Percentiles rank a stretch among this genome's conserved stretches.
These are phyloP conservation scores for Spheniscus mendiculus DNA, from an alignment of 2,113 vertebrate species.

Conservation along the genomic window DNA sequence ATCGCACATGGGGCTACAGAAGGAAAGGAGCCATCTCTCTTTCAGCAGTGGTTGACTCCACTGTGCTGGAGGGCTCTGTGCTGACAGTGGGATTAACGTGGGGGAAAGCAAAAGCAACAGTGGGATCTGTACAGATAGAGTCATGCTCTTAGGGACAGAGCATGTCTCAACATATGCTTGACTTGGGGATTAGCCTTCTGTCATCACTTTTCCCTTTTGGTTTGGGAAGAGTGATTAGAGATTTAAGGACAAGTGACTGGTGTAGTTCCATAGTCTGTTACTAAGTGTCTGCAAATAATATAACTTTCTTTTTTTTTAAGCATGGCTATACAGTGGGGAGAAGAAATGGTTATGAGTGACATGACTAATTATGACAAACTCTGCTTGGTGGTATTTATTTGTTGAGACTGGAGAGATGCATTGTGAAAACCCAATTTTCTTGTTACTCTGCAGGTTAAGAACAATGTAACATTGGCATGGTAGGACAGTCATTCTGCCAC, in stretches of 20 bases:
- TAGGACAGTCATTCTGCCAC: neutral
- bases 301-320: neutral
- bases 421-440: neutral
- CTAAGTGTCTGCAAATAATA: neutral
- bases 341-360: neutral
- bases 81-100: neutral
- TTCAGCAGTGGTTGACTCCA: neutral
- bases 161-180: neutral
- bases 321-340: neutral
- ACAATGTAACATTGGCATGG: rapidly evolving
- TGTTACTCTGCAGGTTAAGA: neutral
- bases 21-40: neutral
- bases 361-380: neutral
- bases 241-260: neutral
- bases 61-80: neutral
- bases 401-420: neutral
- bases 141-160: neutral
- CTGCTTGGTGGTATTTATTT: neutral
- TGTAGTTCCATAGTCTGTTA: neutral
- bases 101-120: neutral
- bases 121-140: neutral
- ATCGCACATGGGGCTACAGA: neutral
- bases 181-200: neutral
- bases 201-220: neutral
- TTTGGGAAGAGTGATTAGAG: neutral